A percentile compares a stretch with the other conserved stretches of the same genome.
phyloP scores from a whole-genome alignment of 2,888 invertebrate genomes.

The Mycogona germanica region DNA sequence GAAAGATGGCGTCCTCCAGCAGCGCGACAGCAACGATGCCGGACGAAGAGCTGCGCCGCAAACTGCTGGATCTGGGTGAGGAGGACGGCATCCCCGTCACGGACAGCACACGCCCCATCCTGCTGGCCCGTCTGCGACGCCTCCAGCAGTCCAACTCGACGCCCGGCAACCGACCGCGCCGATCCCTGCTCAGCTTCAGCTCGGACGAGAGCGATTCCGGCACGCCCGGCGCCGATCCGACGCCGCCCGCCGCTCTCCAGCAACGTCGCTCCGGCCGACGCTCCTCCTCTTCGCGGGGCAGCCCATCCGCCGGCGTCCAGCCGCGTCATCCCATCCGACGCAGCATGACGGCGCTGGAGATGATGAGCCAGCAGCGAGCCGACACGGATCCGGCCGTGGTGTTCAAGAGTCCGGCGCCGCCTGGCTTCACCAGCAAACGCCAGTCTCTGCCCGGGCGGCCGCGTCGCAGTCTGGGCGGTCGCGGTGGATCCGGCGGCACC shows the following conservation, averaged over 20 bases:
- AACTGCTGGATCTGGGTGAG: slow-evolving; percentile 4
- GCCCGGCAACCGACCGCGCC: not conserved
- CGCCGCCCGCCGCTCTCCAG: not conserved
- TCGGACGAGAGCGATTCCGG: slow-evolving; percentile 17
- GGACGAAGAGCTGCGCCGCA: slow-evolving; percentile 14
- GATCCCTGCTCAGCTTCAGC: slow-evolving; percentile 12
- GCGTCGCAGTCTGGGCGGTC: not conserved
- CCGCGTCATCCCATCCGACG: slow-evolving; percentile 1
- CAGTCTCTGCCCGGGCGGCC: not conserved
- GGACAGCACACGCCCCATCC: slow-evolving; percentile 4
- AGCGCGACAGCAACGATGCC: slow-evolving; percentile 6
- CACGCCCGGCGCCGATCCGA: not conserved
- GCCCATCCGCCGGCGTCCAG: not conserved
- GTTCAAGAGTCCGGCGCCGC: not conserved
- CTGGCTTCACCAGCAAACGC: not conserved
- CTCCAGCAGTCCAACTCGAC: not conserved
- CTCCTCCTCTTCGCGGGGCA: not conserved
- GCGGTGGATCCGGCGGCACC: not conserved
- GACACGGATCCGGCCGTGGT: not conserved
- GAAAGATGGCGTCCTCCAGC: no score
- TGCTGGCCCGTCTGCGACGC: not conserved
- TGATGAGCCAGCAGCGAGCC: not conserved
- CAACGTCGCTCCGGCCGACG: not conserved
- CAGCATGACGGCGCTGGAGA: not conserved
- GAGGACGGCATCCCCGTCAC: slow-evolving; percentile 3